phyloP scores from a whole-genome alignment of 2,888 invertebrate genomes.

The Stenchaetothrips biformis region DNA sequence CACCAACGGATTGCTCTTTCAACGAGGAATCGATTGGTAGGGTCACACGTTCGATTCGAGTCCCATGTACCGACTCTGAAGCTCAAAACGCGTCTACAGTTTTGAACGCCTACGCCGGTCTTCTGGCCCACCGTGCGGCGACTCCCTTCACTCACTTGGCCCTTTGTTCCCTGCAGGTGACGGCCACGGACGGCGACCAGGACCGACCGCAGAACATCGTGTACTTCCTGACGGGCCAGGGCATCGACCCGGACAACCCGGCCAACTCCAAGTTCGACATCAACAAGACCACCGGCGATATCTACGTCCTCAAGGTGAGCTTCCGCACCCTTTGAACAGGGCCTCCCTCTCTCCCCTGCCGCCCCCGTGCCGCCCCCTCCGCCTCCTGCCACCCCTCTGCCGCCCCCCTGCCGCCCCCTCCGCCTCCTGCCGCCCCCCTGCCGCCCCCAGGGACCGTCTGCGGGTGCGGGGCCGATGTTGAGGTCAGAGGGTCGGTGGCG shows the following conservation, averaged over 20 bases:
- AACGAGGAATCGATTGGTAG: too few relatives aligned
- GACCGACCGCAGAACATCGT: conserved; percentile 93
- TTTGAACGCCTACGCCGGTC: too few relatives aligned
- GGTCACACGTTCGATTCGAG: too few relatives aligned
- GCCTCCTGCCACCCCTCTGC: neutral
- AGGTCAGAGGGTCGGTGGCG: neutral
- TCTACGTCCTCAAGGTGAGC: conserved; percentile 87
- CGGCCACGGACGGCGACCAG: conserved; percentile 92
- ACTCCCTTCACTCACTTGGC: neutral
- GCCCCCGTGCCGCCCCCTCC: neutral
- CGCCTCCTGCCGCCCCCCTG: too few relatives aligned
- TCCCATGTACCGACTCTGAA: too few relatives aligned
- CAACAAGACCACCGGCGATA: conserved; percentile 90
- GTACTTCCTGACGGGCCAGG: conserved; percentile 91
- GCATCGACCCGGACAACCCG: conserved; percentile 91
- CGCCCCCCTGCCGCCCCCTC: neutral
- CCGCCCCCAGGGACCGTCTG: neutral
- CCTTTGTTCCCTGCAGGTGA: conserved; percentile 60
- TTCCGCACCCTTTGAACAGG: neutral
- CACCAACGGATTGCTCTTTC: too few relatives aligned
- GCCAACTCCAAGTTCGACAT: conserved; percentile 95
- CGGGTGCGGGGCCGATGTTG: neutral
- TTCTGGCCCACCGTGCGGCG: neutral
- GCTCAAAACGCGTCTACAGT: too few relatives aligned
- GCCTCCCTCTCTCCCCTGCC: conserved; percentile 1